Conservation (phyloP, 2,888 invertebrate genomes). For the Hypselothyrea guttata region DNA sequence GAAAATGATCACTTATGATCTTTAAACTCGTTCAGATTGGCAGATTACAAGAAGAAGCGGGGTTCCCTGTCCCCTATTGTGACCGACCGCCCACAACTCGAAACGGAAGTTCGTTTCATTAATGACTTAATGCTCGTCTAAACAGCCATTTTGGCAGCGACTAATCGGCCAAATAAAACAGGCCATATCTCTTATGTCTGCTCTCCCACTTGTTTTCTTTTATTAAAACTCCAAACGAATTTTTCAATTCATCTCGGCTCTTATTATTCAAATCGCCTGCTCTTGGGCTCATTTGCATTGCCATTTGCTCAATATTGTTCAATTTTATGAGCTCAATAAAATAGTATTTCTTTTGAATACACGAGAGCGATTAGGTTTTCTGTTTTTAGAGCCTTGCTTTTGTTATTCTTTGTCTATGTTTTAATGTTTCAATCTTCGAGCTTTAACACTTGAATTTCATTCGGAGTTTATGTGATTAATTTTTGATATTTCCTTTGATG, state of each 20-base stretch:
- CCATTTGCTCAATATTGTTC: constrained; percentile 34
- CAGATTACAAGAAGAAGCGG: no score
- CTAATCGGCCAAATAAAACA: constrained; percentile 56
- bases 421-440: constrained; percentile 55
- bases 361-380: constrained; percentile 56
- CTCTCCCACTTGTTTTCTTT: constrained; percentile 24
- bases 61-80: background rate
- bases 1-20: constrained; percentile 10
- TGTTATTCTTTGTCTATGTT: constrained; percentile 6
- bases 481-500: constrained; percentile 17
- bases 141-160: constrained; percentile 45
- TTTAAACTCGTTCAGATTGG: background rate
- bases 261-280: constrained; percentile 62
- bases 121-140: constrained; percentile 40
- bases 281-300: constrained; percentile 29
- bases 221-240: constrained; percentile 3
- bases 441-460: constrained; percentile 32
- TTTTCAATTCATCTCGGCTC: constrained; percentile 13
- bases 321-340: constrained; percentile 53
- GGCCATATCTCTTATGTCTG: constrained; percentile 35
- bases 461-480: constrained; percentile 41
- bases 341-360: constrained; percentile 52
- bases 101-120: constrained; percentile 53
- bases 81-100: constrained; percentile 24
- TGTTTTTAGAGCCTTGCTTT: constrained; percentile 1